These are phyloP conservation scores for Standfussiana lucernea DNA, from an alignment of 2,888 invertebrate genomes.

Conservation along the genomic window DNA sequence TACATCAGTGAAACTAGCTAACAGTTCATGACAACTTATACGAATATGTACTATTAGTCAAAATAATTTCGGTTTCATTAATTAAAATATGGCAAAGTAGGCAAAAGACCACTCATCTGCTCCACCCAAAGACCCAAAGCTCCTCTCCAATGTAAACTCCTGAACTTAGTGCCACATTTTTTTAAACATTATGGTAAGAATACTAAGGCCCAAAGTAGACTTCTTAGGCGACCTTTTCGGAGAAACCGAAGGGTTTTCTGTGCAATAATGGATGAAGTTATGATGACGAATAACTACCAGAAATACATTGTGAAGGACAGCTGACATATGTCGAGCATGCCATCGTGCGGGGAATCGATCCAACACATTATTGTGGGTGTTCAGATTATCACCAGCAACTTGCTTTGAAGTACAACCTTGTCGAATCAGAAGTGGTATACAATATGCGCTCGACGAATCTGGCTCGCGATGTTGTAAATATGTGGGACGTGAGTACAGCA, in stretches of 20 bases:
- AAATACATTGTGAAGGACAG: background rate
- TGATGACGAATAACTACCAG: background rate
- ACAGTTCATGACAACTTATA: too few species aligned
- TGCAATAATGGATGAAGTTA: background rate
- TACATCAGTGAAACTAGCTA: slow-evolving; percentile 7
- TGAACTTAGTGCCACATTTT: background rate
- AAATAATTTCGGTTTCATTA: background rate
- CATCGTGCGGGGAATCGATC: background rate
- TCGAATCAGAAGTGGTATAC: background rate
- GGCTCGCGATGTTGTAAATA: background rate
- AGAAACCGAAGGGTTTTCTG: background rate
- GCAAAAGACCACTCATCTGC: background rate
- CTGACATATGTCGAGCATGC: background rate
- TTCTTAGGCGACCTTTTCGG: background rate
- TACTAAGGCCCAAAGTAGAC: background rate
- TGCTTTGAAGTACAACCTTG: background rate
- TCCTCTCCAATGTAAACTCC: background rate
- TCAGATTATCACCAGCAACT: background rate
- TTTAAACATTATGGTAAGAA: background rate
- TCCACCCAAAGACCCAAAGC: background rate
- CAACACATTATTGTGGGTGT: background rate
- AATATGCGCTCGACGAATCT: background rate
- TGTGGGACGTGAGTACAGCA: background rate
- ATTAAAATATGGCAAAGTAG: background rate
- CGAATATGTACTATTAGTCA: background rate